A percentile compares a stretch with the other conserved stretches of the same genome.
Evolutionary conservation across 1,140 invertebrate species (phyloP).

Genomic region (Rhizoglyphus robini): DNA sequence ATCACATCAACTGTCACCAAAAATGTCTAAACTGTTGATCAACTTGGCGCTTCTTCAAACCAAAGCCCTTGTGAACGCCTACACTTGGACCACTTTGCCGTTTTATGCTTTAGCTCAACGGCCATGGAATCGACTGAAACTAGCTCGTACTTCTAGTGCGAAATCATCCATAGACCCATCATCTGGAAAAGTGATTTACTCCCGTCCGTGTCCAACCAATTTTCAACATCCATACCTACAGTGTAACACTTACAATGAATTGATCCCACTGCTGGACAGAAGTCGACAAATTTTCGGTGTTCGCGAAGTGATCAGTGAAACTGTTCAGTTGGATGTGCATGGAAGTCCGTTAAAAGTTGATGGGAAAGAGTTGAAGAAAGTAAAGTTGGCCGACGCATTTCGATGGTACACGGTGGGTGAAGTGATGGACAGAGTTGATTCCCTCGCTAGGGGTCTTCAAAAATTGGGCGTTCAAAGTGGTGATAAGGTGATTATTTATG

Average conservation of each 20-base stretch:
- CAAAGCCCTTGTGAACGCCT: background rate
- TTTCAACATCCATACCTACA: slow-evolving; percentile 34
- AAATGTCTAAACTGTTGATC: slow-evolving; percentile 6
- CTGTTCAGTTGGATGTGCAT: background rate
- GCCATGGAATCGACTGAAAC: slow-evolving; percentile 54
- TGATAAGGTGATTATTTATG: slow-evolving; percentile 35
- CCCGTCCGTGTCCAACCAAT: background rate
- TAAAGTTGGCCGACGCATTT: slow-evolving; percentile 40
- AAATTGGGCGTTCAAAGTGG: slow-evolving; percentile 30
- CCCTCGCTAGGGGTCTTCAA: slow-evolving; percentile 43
- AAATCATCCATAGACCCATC: background rate
- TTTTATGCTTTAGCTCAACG: slow-evolving; percentile 69
- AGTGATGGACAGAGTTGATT: slow-evolving; percentile 53
- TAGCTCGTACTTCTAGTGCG: background rate
- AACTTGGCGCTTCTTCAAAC: slow-evolving; percentile 1
- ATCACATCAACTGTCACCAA: no score
- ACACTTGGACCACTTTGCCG: slow-evolving; percentile 50
- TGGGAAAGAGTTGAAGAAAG: background rate
- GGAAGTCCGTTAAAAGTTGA: background rate
- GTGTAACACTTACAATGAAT: slow-evolving; percentile 1
- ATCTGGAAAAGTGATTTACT: background rate
- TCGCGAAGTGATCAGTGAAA: slow-evolving; percentile 10
- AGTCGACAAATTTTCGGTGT: background rate
- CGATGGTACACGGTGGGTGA: slow-evolving; percentile 73
- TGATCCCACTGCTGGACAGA: background rate